These are phyloP conservation scores for Glomeris maerens DNA, from an alignment of 1,140 invertebrate species.

Conservation along the genomic window DNA sequence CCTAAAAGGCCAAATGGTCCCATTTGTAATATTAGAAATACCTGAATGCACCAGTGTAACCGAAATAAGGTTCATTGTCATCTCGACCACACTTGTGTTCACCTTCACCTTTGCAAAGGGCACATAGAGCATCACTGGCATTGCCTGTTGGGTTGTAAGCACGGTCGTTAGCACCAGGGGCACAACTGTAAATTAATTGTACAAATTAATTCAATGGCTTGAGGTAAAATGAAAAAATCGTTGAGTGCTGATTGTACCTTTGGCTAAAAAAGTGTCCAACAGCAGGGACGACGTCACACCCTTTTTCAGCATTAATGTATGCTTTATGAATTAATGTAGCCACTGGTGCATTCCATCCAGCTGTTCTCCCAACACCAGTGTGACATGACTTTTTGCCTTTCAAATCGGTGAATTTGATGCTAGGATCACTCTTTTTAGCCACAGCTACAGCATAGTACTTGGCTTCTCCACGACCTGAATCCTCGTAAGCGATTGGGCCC, in stretches of 20 bases:
- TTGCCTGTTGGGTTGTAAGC: conserved; percentile 27
- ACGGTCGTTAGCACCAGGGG: conserved; percentile 31
- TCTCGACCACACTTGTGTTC: conserved; percentile 30
- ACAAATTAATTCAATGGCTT: neutral
- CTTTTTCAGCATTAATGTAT: neutral
- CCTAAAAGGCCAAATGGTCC: neutral
- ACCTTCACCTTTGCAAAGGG: conserved; percentile 31
- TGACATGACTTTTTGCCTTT: conserved; percentile 45
- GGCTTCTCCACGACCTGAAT: conserved; percentile 32
- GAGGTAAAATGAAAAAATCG: neutral
- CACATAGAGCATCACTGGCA: conserved; percentile 26
- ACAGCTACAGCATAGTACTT: conserved; percentile 48
- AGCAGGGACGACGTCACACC: neutral
- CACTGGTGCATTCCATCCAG: conserved; percentile 17
- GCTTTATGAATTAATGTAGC: neutral
- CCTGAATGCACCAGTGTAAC: conserved; percentile 55
- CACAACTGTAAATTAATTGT: conserved; percentile 24
- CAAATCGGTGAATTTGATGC: conserved; percentile 21
- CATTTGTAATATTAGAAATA: neutral
- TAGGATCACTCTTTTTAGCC: conserved; percentile 37
- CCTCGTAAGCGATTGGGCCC: conserved; percentile 49
- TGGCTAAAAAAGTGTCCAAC: conserved; percentile 6
- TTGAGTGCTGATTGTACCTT: neutral
- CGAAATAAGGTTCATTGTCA: conserved; percentile 32
- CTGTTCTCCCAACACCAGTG: conserved; percentile 24